Evolutionary conservation across 2,797 vertebrate genomes (phyloP).

Genomic region (Hydrolagus colliei): DNA sequence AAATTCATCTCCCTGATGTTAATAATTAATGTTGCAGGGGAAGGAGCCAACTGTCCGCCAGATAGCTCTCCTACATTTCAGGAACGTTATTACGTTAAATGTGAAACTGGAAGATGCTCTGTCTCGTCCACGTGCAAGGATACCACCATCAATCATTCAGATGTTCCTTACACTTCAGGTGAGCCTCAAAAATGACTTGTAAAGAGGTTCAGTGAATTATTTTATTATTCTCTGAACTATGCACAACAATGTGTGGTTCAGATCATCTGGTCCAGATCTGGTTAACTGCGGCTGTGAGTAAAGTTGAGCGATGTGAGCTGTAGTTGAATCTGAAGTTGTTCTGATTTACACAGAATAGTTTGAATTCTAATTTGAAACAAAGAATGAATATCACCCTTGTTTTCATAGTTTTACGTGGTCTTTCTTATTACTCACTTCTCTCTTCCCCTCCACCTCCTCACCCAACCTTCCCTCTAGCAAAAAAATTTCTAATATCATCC

Average conservation of each 20-base stretch:
- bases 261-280: neutral
- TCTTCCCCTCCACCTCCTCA: too few species aligned
- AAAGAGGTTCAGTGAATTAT: neutral
- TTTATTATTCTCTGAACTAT: neutral
- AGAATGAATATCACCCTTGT: neutral
- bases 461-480: too few species aligned
- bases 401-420: too few species aligned
- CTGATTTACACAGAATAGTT: neutral
- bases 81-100: slow-evolving; percentile 88
- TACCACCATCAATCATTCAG: slow-evolving; percentile 89
- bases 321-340: neutral
- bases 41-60: slow-evolving; percentile 92
- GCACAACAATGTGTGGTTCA: slow-evolving; percentile 6
- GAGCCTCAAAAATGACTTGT: neutral
- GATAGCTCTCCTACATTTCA: slow-evolving; percentile 84
- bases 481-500: too few species aligned
- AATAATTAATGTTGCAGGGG: slow-evolving; percentile 57
- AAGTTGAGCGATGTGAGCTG: neutral
- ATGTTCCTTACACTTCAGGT: slow-evolving; percentile 96
- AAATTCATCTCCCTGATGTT: neutral
- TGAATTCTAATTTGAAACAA: slow-evolving; percentile 6
- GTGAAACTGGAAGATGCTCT: slow-evolving; percentile 86
- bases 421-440: too few species aligned
- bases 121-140: slow-evolving; percentile 74
- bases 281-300: slow-evolving; percentile 18